A percentile compares a stretch with the other conserved stretches of the same genome.
phyloP scores from a whole-genome alignment of 2,797 vertebrate species.

The Macroramphosus scolopax region DNA sequence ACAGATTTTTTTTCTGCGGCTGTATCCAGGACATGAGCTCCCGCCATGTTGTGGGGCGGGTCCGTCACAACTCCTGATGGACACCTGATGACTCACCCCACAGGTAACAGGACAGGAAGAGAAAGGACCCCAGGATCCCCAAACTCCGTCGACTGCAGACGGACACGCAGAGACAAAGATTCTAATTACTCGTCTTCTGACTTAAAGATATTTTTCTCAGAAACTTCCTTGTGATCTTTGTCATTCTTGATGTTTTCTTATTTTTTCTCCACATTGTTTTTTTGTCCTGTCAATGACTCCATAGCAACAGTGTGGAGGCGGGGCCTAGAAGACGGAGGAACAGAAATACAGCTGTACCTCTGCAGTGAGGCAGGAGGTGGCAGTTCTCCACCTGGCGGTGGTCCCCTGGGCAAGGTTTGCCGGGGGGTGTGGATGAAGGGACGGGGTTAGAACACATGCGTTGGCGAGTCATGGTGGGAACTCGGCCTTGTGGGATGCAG shows the following conservation, averaged over 20 bases:
- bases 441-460: constrained; percentile 53
- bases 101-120: constrained; percentile 57
- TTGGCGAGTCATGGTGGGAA: constrained; percentile 22
- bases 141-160: constrained; percentile 51
- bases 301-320: too few species aligned
- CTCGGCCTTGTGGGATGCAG: constrained; percentile 17
- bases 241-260: too few species aligned
- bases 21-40: constrained; percentile 31
- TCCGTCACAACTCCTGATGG: constrained; percentile 44
- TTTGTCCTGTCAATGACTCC: too few species aligned
- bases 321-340: too few species aligned
- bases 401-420: constrained; percentile 8
- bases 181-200: background rate
- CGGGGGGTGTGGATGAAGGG: constrained; percentile 42
- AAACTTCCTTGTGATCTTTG: too few species aligned
- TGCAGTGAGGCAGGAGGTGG: constrained; percentile 34
- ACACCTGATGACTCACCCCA: constrained; percentile 53
- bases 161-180: background rate
- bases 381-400: constrained; percentile 1
- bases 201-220: too few species aligned
- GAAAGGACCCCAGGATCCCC: constrained; percentile 58
- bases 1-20: constrained; percentile 21
- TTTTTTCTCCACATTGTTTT: too few species aligned
- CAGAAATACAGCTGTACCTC: too few species aligned
- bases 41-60: constrained; percentile 46